A percentile compares a stretch with the other conserved stretches of the same genome.
phyloP scores from a whole-genome alignment of 1,140 invertebrate genomes.

The Scaptodrosophila lebanonensis region DNA sequence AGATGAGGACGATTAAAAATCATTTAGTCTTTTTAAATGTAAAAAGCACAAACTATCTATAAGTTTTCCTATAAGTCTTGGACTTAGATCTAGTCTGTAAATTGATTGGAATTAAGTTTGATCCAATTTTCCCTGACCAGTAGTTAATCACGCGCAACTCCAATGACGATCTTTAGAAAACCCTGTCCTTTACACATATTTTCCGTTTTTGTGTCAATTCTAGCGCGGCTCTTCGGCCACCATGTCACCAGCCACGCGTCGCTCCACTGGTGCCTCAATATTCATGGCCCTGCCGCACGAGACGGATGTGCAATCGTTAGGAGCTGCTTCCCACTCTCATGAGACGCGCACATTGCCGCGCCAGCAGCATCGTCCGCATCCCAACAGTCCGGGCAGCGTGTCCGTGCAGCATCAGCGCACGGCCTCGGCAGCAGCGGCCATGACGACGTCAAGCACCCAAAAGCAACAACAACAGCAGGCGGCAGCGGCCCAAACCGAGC shows the following conservation, averaged over 20 bases:
- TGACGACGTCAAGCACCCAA: slow-evolving; percentile 26
- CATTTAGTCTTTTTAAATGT: too few species aligned
- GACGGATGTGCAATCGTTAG: slow-evolving; percentile 44
- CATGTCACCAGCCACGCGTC: slow-evolving; percentile 52
- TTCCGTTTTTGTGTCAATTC: too few species aligned
- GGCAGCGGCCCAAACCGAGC: slow-evolving; percentile 42
- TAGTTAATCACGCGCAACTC: too few species aligned
- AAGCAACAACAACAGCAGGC: slow-evolving; percentile 16
- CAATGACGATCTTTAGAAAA: too few species aligned
- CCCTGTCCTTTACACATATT: too few species aligned
- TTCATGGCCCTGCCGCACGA: slow-evolving; percentile 64
- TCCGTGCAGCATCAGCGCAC: slow-evolving; percentile 66
- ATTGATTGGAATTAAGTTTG: too few species aligned
- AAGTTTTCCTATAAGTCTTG: too few species aligned
- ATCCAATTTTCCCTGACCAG: too few species aligned
- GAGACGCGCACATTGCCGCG: slow-evolving; percentile 71
- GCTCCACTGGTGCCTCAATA: slow-evolving; percentile 52
- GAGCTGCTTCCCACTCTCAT: slow-evolving; percentile 40
- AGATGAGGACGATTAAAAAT: too few species aligned
- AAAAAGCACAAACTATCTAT: too few species aligned
- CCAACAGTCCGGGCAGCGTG: slow-evolving; percentile 55
- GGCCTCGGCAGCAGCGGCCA: slow-evolving; percentile 50
- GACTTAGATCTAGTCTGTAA: too few species aligned
- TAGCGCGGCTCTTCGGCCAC: slow-evolving; percentile 49
- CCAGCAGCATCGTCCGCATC: slow-evolving; percentile 51